These are phyloP conservation scores for Sinocyclocheilus anophthalmus DNA, from an alignment of 2,113 vertebrate genomes.

Conservation along the genomic window DNA sequence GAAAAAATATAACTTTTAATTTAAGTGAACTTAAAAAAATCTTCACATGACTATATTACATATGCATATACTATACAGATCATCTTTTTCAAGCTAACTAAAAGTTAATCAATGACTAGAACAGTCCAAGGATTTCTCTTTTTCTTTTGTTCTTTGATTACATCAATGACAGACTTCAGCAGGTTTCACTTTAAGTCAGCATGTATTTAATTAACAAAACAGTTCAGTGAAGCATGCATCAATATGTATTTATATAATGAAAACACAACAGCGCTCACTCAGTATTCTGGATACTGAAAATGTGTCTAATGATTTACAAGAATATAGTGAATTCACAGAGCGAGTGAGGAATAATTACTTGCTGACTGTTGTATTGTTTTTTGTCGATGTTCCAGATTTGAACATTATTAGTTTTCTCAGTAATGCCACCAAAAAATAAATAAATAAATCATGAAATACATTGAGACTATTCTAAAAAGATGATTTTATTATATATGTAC, in stretches of 20 bases:
- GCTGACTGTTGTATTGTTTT: constrained; percentile 17
- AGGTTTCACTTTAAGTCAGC: constrained; percentile 66
- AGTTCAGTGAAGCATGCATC: constrained; percentile 71
- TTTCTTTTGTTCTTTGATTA: too few species aligned
- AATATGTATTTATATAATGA: constrained; percentile 69
- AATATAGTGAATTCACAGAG: constrained; percentile 26
- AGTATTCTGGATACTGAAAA: constrained; percentile 30
- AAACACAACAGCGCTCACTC: constrained; percentile 48
- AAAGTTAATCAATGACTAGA: too few species aligned
- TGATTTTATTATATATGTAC: neutral
- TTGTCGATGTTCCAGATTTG: neutral
- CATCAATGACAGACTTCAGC: too few species aligned
- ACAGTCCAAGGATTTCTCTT: too few species aligned
- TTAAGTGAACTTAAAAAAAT: too few species aligned
- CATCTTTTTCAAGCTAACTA: too few species aligned
- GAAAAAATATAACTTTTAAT: too few species aligned
- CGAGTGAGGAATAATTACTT: constrained; percentile 12
- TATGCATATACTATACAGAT: too few species aligned
- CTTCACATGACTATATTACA: too few species aligned
- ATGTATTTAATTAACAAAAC: constrained; percentile 78
- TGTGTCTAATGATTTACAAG: constrained; percentile 39
- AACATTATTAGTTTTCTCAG: neutral
- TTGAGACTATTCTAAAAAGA: neutral
- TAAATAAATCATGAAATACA: neutral
- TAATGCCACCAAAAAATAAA: neutral